These are phyloP conservation scores for Thermophis baileyi DNA, from an alignment of 2,113 vertebrate genomes.

Conservation along the genomic window DNA sequence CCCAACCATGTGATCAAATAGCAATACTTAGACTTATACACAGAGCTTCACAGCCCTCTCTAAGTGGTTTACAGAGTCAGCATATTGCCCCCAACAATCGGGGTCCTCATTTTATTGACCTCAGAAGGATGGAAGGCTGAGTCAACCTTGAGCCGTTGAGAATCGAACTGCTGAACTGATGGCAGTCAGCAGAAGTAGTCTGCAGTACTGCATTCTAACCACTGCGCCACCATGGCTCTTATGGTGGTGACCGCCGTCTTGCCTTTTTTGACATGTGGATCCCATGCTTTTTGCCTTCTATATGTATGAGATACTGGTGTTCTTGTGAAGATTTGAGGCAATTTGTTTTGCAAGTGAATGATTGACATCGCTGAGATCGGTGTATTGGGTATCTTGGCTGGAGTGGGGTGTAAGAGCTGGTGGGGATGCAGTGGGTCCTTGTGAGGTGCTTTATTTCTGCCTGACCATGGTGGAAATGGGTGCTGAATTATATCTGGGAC, in stretches of 20 bases:
- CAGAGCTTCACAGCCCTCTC: too few species aligned
- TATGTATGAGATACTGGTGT: background rate
- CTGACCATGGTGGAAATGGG: background rate
- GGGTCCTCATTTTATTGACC: too few species aligned
- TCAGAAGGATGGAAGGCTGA: too few species aligned
- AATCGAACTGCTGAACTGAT: too few species aligned
- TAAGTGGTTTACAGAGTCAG: too few species aligned
- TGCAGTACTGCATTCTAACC: too few species aligned
- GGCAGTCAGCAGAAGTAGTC: too few species aligned
- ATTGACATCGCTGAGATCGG: background rate
- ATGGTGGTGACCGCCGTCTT: background rate
- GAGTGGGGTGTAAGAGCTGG: background rate
- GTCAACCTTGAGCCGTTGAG: too few species aligned
- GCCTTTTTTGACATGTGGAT: background rate
- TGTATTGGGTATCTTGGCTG: background rate
- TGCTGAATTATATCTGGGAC: background rate
- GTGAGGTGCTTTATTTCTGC: background rate
- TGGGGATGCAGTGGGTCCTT: background rate
- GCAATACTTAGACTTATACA: too few species aligned
- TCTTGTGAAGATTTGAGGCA: background rate
- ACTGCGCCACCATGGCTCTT: background rate
- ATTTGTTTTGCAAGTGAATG: background rate
- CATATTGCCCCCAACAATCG: too few species aligned
- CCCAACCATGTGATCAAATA: background rate
- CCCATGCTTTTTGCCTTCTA: background rate